Percentiles rank a stretch among this genome's conserved stretches.
Evolutionary conservation across 1,140 invertebrate genomes (phyloP).

Genomic region (Caligus rogercresseyi): DNA sequence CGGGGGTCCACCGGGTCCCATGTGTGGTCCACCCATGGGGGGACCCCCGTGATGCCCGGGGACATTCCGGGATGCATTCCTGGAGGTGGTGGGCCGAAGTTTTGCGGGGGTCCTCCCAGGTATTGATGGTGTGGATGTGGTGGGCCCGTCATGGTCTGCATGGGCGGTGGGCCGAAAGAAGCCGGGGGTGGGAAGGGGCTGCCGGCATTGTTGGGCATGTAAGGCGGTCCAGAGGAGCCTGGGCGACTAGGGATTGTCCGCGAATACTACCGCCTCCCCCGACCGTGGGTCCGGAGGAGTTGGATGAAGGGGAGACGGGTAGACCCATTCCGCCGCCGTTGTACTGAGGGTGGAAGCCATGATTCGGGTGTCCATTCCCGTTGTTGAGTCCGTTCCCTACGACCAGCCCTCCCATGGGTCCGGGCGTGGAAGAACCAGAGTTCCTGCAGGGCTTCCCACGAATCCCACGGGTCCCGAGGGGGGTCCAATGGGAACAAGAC

Average conservation of each 20-base stretch:
- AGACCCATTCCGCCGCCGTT: conserved; percentile 17
- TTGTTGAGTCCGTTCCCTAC: conserved; percentile 1
- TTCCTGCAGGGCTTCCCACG: conserved; percentile 10
- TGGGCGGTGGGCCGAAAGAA: background rate
- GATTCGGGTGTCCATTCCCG: background rate
- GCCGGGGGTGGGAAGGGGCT: conserved; percentile 11
- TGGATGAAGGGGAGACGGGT: conserved; percentile 15
- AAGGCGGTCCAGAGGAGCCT: conserved; percentile 17
- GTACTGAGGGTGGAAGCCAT: conserved; percentile 16
- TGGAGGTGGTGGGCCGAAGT: conserved; percentile 8
- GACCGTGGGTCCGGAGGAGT: background rate
- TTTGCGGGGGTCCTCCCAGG: background rate
- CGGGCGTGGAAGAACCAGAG: conserved; percentile 16
- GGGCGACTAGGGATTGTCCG: conserved; percentile 17
- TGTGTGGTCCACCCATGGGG: conserved; percentile 10
- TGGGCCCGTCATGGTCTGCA: conserved; percentile 1
- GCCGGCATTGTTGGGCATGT: background rate
- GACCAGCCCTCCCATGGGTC: background rate
- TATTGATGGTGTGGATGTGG: conserved; percentile 3
- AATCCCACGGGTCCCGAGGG: conserved; percentile 7
- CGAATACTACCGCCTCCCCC: background rate
- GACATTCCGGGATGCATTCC: background rate
- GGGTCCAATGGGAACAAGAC: conserved; percentile 15
- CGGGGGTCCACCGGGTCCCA: conserved; percentile 14
- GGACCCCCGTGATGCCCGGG: background rate